Evolutionary conservation across 2,888 invertebrate genomes (phyloP).

Genomic region (Lithophane semibrunnea): DNA sequence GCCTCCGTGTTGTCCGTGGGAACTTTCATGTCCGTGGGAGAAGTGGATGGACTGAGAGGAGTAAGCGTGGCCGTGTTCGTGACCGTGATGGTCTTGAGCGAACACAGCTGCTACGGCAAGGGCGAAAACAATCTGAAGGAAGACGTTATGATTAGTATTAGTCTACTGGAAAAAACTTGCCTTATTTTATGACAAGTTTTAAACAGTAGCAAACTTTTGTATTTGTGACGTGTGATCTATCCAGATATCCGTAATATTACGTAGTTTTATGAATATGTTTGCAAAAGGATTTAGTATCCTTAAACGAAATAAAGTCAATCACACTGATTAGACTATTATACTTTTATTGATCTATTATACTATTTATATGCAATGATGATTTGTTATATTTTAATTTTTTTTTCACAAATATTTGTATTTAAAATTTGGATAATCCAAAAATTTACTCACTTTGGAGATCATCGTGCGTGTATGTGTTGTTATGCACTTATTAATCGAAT

Average conservation of each 20-base stretch:
- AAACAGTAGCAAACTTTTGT: background rate
- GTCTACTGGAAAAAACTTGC: background rate
- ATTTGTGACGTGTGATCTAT: background rate
- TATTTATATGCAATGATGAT: no score
- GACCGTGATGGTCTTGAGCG: conserved; percentile 74
- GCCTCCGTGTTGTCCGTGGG: conserved; percentile 38
- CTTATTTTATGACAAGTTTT: background rate
- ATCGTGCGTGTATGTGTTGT: conserved; percentile 71
- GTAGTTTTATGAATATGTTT: background rate
- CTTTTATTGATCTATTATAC: no score
- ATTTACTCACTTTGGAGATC: conserved; percentile 75
- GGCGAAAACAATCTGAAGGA: conserved; percentile 61
- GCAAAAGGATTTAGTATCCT: background rate
- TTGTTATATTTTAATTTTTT: no score
- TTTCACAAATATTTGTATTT: background rate
- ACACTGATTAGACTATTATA: background rate
- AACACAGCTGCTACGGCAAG: conserved; percentile 65
- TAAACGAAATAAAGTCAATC: background rate
- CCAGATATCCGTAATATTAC: background rate
- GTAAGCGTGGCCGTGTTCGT: conserved; percentile 66
- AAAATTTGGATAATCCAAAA: conserved; percentile 1
- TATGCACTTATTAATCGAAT: conserved; percentile 71
- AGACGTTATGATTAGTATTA: background rate
- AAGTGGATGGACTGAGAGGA: conserved; percentile 73
- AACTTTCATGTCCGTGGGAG: conserved; percentile 52